Evolutionary conservation across 2,797 vertebrate species (phyloP).

Genomic region (Rhinogobio ventralis): DNA sequence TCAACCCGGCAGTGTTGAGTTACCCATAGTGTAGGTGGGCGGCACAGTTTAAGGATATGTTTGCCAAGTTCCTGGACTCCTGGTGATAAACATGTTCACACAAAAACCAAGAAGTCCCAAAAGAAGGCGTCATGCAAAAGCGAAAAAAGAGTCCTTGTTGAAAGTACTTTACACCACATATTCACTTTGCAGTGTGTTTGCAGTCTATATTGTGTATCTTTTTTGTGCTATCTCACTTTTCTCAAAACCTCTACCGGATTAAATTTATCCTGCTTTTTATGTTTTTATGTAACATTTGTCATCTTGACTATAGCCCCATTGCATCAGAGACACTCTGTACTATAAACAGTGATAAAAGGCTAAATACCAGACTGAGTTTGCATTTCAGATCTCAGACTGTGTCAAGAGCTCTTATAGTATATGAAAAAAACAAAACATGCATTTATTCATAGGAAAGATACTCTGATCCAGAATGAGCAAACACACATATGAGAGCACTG

Average conservation of each 20-base stretch:
- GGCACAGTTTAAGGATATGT: slow-evolving; percentile 14
- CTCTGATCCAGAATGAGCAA: slow-evolving; percentile 30
- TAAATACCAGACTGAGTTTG: neutral
- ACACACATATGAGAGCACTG: neutral
- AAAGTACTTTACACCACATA: neutral
- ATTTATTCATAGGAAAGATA: slow-evolving; percentile 34
- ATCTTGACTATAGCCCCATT: neutral
- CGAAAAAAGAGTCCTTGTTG: neutral
- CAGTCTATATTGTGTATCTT: neutral
- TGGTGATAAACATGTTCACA: neutral
- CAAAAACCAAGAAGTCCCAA: neutral
- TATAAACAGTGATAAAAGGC: neutral
- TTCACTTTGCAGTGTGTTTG: neutral
- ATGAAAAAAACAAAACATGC: neutral
- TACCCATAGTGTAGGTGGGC: neutral
- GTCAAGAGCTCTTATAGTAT: neutral
- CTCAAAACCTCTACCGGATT: neutral
- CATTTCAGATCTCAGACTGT: slow-evolving; percentile 15
- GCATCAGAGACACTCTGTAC: neutral
- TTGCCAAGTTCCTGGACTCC: slow-evolving; percentile 1
- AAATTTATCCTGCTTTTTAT: neutral
- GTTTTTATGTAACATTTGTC: neutral
- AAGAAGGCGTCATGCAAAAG: neutral
- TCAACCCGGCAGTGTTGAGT: neutral
- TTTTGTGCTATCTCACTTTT: neutral